Percentiles rank a stretch among this genome's conserved stretches.
phyloP scores from a whole-genome alignment of 2,113 vertebrate genomes.

The Chloropsis hardwickii region DNA sequence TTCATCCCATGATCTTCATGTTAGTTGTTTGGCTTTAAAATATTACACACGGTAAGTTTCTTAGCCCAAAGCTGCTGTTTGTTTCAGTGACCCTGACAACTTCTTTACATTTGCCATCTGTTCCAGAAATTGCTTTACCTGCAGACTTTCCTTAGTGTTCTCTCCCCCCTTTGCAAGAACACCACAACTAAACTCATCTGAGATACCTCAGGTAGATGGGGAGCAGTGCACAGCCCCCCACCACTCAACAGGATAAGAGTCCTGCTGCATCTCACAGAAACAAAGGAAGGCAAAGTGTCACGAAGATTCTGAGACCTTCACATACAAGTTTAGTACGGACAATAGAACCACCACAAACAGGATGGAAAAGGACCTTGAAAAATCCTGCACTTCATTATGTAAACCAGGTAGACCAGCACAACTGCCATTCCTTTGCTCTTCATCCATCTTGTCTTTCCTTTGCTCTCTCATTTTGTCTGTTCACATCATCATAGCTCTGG shows the following conservation, averaged over 20 bases:
- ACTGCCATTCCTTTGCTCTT: not conserved
- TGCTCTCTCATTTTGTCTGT: not conserved
- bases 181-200: not conserved
- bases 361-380: constrained; percentile 16
- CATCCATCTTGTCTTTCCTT: not conserved
- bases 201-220: not conserved
- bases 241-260: not conserved
- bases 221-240: not conserved
- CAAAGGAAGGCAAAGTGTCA: not conserved
- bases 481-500: not conserved
- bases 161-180: not conserved
- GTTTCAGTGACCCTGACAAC: not conserved
- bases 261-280: not conserved
- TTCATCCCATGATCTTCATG: not conserved
- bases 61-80: not conserved
- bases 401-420: not conserved
- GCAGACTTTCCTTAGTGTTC: not conserved
- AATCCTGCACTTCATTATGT: not conserved
- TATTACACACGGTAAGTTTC: not conserved
- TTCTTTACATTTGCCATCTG: not conserved
- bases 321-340: not conserved
- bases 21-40: not conserved
- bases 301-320: not conserved
- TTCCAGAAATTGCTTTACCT: not conserved
- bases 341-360: not conserved